Conservation (phyloP, 2,113 vertebrate species). For the Panthera leo region DNA sequence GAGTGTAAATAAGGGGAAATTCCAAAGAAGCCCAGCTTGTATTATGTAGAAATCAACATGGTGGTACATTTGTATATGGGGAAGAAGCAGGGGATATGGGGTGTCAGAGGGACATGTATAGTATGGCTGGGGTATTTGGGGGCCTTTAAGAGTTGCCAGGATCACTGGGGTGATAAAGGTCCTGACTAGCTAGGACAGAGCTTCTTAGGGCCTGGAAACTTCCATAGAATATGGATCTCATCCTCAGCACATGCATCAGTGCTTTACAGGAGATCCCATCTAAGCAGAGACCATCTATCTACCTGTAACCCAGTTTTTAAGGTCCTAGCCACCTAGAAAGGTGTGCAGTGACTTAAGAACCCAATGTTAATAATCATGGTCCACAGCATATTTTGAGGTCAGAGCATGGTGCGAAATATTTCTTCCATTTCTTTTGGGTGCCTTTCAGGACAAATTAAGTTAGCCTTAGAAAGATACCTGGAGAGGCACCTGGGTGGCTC, state of each 20-base stretch:
- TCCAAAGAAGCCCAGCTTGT: neutral
- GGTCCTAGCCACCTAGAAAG: neutral
- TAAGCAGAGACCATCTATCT: neutral
- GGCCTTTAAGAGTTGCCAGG: neutral
- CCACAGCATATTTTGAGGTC: neutral
- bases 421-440: neutral
- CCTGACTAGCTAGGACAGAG: neutral
- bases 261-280: neutral
- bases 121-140: too few relatives aligned
- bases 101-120: neutral
- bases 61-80: neutral
- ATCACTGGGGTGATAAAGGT: neutral
- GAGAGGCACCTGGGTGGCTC: too few relatives aligned
- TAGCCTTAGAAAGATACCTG: neutral
- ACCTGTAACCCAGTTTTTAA: neutral
- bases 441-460: neutral
- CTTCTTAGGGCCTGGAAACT: neutral
- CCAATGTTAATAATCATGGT: neutral
- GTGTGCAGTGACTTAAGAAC: neutral
- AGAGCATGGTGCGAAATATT: neutral
- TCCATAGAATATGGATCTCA: neutral
- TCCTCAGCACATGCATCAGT: neutral
- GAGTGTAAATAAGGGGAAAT: neutral
- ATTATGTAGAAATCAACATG: neutral
- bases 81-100: neutral